Evolutionary conservation across 2,888 invertebrate species (phyloP), one percentile per base, ranked within the genome.

Genomic region (Pandemis heparana): DNA sequence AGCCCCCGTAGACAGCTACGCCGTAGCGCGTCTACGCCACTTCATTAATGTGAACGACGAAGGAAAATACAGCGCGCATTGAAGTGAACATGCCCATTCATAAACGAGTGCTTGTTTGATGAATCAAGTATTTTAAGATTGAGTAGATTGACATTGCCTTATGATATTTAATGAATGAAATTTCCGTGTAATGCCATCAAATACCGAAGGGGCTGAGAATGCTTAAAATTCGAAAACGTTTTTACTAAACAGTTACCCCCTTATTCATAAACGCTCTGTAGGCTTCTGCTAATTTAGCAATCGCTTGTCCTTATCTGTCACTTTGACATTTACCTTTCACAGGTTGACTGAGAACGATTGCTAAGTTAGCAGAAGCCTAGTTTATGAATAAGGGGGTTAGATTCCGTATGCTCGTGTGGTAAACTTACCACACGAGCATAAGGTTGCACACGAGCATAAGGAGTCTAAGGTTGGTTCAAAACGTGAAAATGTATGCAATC

Each of bases 221-320:
- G 48, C 48, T 48, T 14, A 14, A 46, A 5, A 12, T 12, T 38
- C n/a, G 32, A 43, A 61, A 38, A 61, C 18, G 75, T 76, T 75
- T 77, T 77, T 76, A 76, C 77, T 79, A 14, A 12, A 12, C 43
- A 10, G 43, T 76, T 53, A n/a, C n/a, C n/a, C n/a, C n/a, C n/a
- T n/a, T n/a, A n/a, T n/a, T n/a, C n/a, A n/a, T n/a, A n/a, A n/a
- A n/a, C 53, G 48, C 48, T 73, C 63, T 64, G 3, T 5, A n/a
- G n/a, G n/a, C n/a, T n/a, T n/a, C n/a, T n/a, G n/a, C n/a, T n/a
- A n/a, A n/a, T n/a, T n/a, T n/a, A n/a, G n/a, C n/a, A n/a, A n/a
- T n/a, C n/a, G n/a, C n/a, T n/a, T n/a, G n/a, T n/a, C n/a, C n/a
- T n/a, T n/a, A n/a, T n/a, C n/a, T n/a, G n/a, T n/a, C n/a, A n/a